Evolutionary conservation across 2,113 vertebrate species (phyloP).

Genomic region (Romanogobio albipinnatus): DNA sequence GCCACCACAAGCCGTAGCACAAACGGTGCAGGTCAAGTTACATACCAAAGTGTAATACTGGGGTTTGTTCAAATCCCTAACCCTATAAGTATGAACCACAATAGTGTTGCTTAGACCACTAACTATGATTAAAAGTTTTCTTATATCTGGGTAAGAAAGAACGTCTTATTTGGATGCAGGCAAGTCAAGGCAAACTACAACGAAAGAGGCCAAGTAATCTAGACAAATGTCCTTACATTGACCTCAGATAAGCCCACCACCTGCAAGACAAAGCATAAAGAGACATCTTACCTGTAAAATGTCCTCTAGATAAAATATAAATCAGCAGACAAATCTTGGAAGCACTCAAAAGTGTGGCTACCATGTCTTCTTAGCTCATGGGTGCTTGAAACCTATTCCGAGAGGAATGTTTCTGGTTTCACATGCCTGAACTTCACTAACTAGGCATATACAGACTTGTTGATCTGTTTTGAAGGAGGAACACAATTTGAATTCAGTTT

Average conservation of each 20-base stretch:
- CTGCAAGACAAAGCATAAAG: background rate
- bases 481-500: background rate
- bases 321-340: constrained; percentile 62
- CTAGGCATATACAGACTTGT: constrained; percentile 76
- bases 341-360: constrained; percentile 5
- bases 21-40: background rate
- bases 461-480: constrained; percentile 25
- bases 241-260: background rate
- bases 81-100: background rate
- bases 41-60: background rate
- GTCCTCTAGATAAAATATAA: constrained; percentile 50
- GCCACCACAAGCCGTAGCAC: background rate
- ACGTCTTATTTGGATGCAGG: background rate
- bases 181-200: background rate
- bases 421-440: constrained; percentile 55
- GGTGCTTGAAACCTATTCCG: constrained; percentile 45
- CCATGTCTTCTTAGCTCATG: constrained; percentile 62
- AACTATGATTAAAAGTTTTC: background rate
- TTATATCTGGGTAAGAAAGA: background rate
- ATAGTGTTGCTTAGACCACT: background rate
- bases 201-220: background rate
- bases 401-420: constrained; percentile 66
- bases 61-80: background rate
- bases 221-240: background rate
- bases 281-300: constrained; percentile 67